These are phyloP conservation scores for Phocoena phocoena DNA, from an alignment of 2,113 vertebrate species.

Conservation along the genomic window DNA sequence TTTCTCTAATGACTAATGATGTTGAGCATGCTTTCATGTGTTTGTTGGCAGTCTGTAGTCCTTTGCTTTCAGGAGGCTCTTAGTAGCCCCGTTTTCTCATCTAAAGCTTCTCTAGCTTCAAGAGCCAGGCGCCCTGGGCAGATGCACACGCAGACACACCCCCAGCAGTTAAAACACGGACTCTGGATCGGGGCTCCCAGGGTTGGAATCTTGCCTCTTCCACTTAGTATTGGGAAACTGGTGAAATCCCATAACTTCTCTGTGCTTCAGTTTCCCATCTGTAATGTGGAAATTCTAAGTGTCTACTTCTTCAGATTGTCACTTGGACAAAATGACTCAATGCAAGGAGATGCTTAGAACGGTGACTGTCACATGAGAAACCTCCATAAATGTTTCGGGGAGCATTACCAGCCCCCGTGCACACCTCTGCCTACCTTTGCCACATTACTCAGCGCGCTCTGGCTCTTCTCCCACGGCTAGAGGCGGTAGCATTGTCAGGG, in stretches of 20 bases:
- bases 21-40: too few species aligned
- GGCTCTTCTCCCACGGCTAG: background rate
- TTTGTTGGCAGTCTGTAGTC: too few species aligned
- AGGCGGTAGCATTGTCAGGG: background rate
- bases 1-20: too few species aligned
- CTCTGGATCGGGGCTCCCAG: background rate
- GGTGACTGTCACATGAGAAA: accelerated
- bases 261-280: background rate
- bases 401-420: accelerated
- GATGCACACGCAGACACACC: accelerated
- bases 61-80: background rate
- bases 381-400: background rate
- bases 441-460: background rate
- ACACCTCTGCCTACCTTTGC: background rate
- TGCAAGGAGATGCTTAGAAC: background rate
- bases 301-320: background rate
- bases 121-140: background rate
- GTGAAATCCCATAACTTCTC: background rate
- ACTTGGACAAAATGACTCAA: background rate
- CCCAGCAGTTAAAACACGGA: background rate
- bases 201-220: background rate
- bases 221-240: background rate
- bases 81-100: background rate
- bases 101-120: background rate
- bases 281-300: background rate